Evolutionary conservation across 1,140 invertebrate species (phyloP).

Genomic region (Caenorhabditis tropicalis): DNA sequence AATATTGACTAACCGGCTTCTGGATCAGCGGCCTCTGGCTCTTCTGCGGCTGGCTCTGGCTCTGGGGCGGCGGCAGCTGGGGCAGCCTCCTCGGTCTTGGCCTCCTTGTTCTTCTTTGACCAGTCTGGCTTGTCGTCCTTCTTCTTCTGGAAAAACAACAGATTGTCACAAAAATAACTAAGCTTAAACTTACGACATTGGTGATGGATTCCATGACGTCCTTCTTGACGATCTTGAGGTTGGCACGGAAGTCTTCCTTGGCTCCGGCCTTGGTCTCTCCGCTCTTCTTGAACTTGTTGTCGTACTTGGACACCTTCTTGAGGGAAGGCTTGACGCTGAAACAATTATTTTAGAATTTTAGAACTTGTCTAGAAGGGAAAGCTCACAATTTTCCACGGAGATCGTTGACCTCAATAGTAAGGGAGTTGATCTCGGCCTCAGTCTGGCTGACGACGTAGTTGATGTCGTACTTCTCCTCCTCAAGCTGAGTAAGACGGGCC

Average conservation of each 20-base stretch:
- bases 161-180: background rate
- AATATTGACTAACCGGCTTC: background rate
- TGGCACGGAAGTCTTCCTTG: conserved; percentile 56
- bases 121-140: conserved; percentile 60
- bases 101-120: conserved; percentile 55
- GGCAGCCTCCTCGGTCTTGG: conserved; percentile 25
- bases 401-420: conserved; percentile 98
- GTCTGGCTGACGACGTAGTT: conserved; percentile 91
- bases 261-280: conserved; percentile 40
- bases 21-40: conserved; percentile 22
- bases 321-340: conserved; percentile 89
- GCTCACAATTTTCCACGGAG: conserved; percentile 99
- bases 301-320: conserved; percentile 99
- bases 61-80: conserved; percentile 27
- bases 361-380: conserved; percentile 55
- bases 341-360: background rate
- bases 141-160: conserved; percentile 34
- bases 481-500: conserved; percentile 85
- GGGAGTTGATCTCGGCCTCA: conserved; percentile 94
- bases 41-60: conserved; percentile 3
- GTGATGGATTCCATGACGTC: conserved; percentile 49
- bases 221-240: conserved; percentile 57
- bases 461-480: conserved; percentile 97
- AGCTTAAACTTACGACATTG: conserved; percentile 22
- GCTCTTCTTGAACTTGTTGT: conserved; percentile 80